These are phyloP conservation scores for Pomatorhinus ruficollis DNA, from an alignment of 2,113 vertebrate genomes.

Conservation along the genomic window DNA sequence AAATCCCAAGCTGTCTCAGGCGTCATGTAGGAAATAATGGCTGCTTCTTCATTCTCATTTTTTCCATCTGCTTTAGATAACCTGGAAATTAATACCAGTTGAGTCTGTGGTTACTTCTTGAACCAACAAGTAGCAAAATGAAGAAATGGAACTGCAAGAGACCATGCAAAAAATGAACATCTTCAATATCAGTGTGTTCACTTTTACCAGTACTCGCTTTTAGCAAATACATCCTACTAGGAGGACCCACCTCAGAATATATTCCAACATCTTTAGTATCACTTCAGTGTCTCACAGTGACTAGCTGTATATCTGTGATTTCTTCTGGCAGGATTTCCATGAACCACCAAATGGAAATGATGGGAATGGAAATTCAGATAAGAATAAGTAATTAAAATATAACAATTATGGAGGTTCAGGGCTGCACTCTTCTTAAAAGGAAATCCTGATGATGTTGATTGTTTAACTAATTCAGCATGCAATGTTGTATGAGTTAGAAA, in stretches of 20 bases:
- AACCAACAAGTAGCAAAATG: not conserved
- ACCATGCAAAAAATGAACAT: not conserved
- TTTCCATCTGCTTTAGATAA: slow-evolving; percentile 58
- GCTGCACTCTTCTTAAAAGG: not conserved
- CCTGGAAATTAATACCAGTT: slow-evolving; percentile 34
- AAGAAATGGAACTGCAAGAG: not conserved
- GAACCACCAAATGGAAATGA: not conserved
- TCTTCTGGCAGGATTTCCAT: not conserved
- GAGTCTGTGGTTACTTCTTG: not conserved
- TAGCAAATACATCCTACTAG: not conserved
- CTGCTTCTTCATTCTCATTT: not conserved
- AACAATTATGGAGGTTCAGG: not conserved
- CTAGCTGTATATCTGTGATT: not conserved
- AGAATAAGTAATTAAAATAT: not conserved
- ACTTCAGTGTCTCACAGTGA: not conserved
- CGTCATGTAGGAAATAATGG: not conserved
- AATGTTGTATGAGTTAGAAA: not conserved
- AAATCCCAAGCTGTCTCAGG: not conserved
- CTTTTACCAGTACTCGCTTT: not conserved
- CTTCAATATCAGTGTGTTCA: not conserved
- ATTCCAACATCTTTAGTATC: not conserved
- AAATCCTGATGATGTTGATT: not conserved
- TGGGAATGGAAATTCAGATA: not conserved
- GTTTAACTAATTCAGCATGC: not conserved
- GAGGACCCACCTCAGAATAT: not conserved